phyloP scores from a whole-genome alignment of 2,113 vertebrate species.

The Crotophaga sulcirostris region DNA sequence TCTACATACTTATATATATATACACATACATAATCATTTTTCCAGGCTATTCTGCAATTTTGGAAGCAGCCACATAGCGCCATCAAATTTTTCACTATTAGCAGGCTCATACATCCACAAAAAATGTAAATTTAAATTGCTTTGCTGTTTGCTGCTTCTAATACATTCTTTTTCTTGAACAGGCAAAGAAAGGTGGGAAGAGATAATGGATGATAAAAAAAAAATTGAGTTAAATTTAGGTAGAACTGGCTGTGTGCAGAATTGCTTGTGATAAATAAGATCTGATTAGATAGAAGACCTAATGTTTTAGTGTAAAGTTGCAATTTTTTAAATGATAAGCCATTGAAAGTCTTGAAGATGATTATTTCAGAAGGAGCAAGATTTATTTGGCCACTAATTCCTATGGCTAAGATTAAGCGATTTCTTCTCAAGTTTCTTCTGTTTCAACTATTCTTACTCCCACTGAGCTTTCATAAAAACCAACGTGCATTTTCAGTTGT shows the following conservation, averaged over 20 bases:
- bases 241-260: background rate
- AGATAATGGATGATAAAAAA: background rate
- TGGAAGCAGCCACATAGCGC: background rate
- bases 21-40: background rate
- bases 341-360: background rate
- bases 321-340: background rate
- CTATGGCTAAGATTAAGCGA: background rate
- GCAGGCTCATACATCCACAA: background rate
- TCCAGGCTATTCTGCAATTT: background rate
- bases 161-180: background rate
- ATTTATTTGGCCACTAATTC: background rate
- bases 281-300: background rate
- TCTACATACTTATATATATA: background rate
- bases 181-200: background rate
- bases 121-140: background rate
- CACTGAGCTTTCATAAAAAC: background rate
- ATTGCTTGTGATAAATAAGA: background rate
- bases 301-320: background rate
- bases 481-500: background rate
- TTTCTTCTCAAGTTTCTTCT: background rate
- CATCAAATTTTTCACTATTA: background rate
- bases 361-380: background rate
- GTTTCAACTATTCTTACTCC: background rate
- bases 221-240: background rate
- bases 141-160: background rate